Evolutionary conservation across 1,140 invertebrate genomes (phyloP).

Genomic region (Holcopasites calliopsidis): DNA sequence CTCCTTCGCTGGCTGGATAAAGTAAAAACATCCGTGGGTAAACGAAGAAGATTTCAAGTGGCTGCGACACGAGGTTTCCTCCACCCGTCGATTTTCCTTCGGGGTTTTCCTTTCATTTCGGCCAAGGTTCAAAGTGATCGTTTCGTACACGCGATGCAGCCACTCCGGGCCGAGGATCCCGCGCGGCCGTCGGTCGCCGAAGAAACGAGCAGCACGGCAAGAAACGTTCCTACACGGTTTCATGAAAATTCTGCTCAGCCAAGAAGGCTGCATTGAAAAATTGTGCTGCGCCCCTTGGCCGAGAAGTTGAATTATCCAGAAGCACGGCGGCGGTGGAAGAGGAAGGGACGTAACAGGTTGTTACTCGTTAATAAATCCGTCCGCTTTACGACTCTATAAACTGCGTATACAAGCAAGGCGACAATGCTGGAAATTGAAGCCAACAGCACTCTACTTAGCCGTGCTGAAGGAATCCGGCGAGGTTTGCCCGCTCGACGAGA

Average conservation of each 20-base stretch:
- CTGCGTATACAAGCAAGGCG: conserved; percentile 15
- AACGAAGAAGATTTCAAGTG: too few relatives aligned
- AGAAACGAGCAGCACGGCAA: conserved; percentile 45
- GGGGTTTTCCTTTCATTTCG: conserved; percentile 3
- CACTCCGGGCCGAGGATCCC: conserved; percentile 25
- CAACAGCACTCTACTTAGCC: background rate
- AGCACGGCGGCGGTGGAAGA: background rate
- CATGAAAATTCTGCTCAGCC: too few relatives aligned
- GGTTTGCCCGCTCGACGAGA: background rate
- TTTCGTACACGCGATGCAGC: background rate
- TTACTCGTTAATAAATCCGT: conserved; percentile 29
- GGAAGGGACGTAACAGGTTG: conserved; percentile 24
- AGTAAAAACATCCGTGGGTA: too few relatives aligned
- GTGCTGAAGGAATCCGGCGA: background rate
- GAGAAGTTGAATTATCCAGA: background rate
- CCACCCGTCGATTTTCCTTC: background rate
- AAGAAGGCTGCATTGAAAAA: too few relatives aligned
- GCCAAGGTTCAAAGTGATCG: background rate
- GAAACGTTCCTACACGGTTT: conserved; percentile 30
- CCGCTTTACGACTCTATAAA: conserved; percentile 22
- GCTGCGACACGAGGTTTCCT: too few relatives aligned
- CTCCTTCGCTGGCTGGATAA: too few relatives aligned
- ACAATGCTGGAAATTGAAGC: conserved; percentile 29
- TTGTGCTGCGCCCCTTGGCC: too few relatives aligned
- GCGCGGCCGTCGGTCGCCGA: conserved; percentile 23